A percentile compares a stretch with the other conserved stretches of the same genome.
These are phyloP conservation scores for Synanthedon myopaeformis DNA, from an alignment of 2,888 invertebrate genomes.

Conservation along the genomic window DNA sequence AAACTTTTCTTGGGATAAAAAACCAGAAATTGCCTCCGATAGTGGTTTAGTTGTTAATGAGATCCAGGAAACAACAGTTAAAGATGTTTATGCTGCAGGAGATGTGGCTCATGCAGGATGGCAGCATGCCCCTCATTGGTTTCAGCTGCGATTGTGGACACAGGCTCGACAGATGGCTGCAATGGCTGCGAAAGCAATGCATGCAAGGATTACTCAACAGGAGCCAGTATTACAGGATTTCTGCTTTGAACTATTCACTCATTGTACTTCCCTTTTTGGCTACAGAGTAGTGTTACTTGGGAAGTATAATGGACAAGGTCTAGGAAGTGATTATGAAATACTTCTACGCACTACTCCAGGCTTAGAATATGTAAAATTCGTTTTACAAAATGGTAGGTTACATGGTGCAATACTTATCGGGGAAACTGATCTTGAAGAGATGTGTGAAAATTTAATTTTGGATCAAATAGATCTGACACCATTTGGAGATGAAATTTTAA, in stretches of 20 bases:
- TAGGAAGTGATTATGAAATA: constrained; percentile 84
- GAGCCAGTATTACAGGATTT: constrained; percentile 83
- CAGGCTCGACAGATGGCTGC: constrained; percentile 98
- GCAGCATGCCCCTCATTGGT: constrained; percentile 84
- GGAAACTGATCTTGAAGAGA: constrained; percentile 97
- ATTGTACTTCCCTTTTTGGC: constrained; percentile 95
- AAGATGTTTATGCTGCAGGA: constrained; percentile 92
- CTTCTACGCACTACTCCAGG: constrained; percentile 85
- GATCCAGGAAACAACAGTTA: constrained; percentile 83
- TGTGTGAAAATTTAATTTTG: constrained; percentile 96
- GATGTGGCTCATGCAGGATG: constrained; percentile 92
- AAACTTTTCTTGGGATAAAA: constrained; percentile 65
- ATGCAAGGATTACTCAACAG: constrained; percentile 70
- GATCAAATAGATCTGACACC: constrained; percentile 91
- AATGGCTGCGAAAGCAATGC: constrained; percentile 93
- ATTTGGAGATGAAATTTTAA: constrained; percentile 91
- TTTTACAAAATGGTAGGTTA: constrained; percentile 84
- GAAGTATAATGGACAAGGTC: constrained; percentile 91
- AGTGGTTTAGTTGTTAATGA: constrained; percentile 90
- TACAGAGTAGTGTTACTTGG: constrained; percentile 93
- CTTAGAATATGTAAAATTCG: constrained; percentile 87
- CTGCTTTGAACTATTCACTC: constrained; percentile 97
- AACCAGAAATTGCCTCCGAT: constrained; percentile 72
- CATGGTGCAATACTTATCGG: constrained; percentile 97
- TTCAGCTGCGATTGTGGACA: constrained; percentile 96